Percentiles rank a stretch among this genome's conserved stretches.
Conservation (phyloP, 2,888 invertebrate species). For the Linyphia triangularis region DNA sequence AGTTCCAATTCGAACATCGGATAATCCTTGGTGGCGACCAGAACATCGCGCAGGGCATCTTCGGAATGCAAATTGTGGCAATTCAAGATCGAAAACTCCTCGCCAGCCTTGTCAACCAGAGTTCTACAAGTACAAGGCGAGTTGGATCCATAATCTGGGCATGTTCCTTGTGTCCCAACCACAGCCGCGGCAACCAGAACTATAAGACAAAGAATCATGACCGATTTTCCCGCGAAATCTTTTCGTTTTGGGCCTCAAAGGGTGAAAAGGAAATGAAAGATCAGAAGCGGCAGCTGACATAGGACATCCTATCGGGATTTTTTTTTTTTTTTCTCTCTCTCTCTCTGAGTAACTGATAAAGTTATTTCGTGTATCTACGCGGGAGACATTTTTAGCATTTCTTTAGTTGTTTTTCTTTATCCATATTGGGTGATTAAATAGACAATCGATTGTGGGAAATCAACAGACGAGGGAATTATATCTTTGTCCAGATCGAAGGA, state of each 20-base stretch:
- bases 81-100: constrained; percentile 27
- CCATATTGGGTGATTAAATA: neutral
- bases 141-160: neutral
- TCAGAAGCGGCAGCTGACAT: constrained; percentile 8
- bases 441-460: constrained; percentile 20
- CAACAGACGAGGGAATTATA: constrained; percentile 2
- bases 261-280: neutral
- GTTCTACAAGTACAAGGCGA: constrained; percentile 22
- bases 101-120: constrained; percentile 9
- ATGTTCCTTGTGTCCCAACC: neutral
- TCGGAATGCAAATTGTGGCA: constrained; percentile 41
- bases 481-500: too few relatives aligned
- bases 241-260: neutral
- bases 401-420: constrained; percentile 1
- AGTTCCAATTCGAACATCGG: constrained; percentile 57
- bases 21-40: neutral
- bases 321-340: neutral
- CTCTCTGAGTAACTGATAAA: constrained; percentile 1
- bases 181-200: neutral
- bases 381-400: constrained; percentile 28
- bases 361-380: neutral
- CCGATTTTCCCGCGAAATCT: neutral
- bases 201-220: neutral
- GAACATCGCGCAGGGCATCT: constrained; percentile 12
- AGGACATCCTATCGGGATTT: neutral